phyloP scores from a whole-genome alignment of 2,888 invertebrate genomes.

The Zootermopsis nevadensis region DNA sequence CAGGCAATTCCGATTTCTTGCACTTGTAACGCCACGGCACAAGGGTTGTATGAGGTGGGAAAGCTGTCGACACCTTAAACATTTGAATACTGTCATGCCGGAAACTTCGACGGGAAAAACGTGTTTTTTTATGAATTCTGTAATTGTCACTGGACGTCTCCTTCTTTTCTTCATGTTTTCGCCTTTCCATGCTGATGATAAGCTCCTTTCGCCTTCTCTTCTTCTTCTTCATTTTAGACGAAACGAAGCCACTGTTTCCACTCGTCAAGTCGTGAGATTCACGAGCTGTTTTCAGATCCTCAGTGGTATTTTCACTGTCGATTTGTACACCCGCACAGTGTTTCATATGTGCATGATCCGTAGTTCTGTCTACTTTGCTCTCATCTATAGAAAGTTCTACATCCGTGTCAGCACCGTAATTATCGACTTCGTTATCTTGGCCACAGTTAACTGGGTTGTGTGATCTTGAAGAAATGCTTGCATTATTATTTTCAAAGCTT shows the following conservation, averaged over 20 bases:
- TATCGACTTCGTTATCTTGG: too few relatives aligned
- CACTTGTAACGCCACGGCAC: background rate
- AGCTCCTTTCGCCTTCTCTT: background rate
- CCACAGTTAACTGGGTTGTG: too few relatives aligned
- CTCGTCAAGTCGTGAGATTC: background rate
- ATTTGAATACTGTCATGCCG: constrained; percentile 44
- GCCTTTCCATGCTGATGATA: background rate
- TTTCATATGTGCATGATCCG: too few relatives aligned
- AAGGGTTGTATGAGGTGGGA: constrained; percentile 6
- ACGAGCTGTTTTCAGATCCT: background rate
- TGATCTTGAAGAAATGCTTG: too few relatives aligned
- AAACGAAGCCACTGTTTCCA: background rate
- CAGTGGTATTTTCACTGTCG: too few relatives aligned
- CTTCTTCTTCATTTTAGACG: background rate
- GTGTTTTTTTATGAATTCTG: background rate
- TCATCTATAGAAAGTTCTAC: too few relatives aligned
- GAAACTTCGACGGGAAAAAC: constrained; percentile 15
- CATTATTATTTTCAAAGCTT: too few relatives aligned
- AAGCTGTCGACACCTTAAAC: constrained; percentile 28
- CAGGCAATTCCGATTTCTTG: background rate
- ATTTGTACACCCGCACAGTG: too few relatives aligned
- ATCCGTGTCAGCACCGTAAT: too few relatives aligned
- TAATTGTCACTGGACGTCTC: background rate
- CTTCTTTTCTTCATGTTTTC: background rate
- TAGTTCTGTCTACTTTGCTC: too few relatives aligned